Evolutionary conservation across 2,888 invertebrate genomes (phyloP).

Genomic region (Drosophila nr. medialis): DNA sequence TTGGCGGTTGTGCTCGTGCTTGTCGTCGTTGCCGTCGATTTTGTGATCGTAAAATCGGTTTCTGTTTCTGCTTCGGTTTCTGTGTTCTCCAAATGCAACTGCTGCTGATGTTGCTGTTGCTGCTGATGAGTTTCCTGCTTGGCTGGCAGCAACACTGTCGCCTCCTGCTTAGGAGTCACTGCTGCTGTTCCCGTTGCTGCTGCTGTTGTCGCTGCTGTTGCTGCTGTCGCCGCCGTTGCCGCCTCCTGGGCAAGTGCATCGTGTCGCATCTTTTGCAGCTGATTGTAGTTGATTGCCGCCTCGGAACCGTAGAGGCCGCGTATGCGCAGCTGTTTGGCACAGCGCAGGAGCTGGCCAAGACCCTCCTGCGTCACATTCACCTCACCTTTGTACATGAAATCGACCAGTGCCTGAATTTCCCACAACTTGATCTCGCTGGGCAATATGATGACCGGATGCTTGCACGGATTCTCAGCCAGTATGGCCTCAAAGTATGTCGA

Average conservation of each 20-base stretch:
- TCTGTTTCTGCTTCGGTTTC: slow-evolving; percentile 66
- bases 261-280: slow-evolving; percentile 76
- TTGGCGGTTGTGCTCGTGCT: slow-evolving; percentile 62
- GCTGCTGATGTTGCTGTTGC: slow-evolving; percentile 6
- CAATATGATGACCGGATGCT: slow-evolving; percentile 92
- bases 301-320: slow-evolving; percentile 87
- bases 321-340: slow-evolving; percentile 93
- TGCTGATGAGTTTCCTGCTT: slow-evolving; percentile 8
- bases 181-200: not conserved
- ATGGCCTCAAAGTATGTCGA: slow-evolving; percentile 93
- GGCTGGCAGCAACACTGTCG: not conserved
- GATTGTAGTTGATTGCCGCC: slow-evolving; percentile 83
- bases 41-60: slow-evolving; percentile 54
- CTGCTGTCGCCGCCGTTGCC: slow-evolving; percentile 21
- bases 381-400: slow-evolving; percentile 96
- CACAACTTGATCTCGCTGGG: slow-evolving; percentile 94
- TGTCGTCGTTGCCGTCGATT: slow-evolving; percentile 76
- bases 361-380: slow-evolving; percentile 95
- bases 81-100: slow-evolving; percentile 59
- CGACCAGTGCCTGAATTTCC: slow-evolving; percentile 93
- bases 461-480: slow-evolving; percentile 92
- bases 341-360: slow-evolving; percentile 91
- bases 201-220: not conserved
- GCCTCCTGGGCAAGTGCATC: slow-evolving; percentile 31
- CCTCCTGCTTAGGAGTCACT: not conserved